Percentiles rank a stretch among this genome's conserved stretches.
Conservation (phyloP, 2,888 invertebrate genomes). For the Apamea anceps region DNA sequence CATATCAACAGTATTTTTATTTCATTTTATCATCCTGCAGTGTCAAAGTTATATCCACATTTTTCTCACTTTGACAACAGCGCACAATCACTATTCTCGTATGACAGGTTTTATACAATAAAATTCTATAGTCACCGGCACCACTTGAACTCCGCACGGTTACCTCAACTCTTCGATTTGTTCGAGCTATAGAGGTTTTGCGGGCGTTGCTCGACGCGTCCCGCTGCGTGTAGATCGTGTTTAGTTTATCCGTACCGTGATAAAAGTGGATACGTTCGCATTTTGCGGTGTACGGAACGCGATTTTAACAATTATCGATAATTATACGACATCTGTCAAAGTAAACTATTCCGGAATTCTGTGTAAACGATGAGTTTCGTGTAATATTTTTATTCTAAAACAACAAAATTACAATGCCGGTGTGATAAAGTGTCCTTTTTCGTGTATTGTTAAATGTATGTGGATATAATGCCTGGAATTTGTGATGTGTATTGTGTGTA, state of each 20-base stretch:
- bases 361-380: conserved; percentile 75
- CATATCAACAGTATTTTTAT: neutral
- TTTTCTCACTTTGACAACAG: conserved; percentile 46
- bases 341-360: conserved; percentile 74
- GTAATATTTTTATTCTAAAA: conserved; percentile 72
- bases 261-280: conserved; percentile 80
- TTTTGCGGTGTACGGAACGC: conserved; percentile 76
- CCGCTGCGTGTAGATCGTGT: conserved; percentile 66
- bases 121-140: conserved; percentile 44
- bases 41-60: conserved; percentile 22
- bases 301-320: conserved; percentile 74
- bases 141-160: conserved; percentile 13
- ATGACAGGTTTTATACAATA: conserved; percentile 58
- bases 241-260: conserved; percentile 83
- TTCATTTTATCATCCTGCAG: neutral
- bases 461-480: conserved; percentile 84
- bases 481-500: conserved; percentile 84
- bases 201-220: conserved; percentile 75
- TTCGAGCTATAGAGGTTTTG: conserved; percentile 61
- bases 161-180: conserved; percentile 46
- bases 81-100: conserved; percentile 55
- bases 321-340: conserved; percentile 85
- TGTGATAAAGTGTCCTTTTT: conserved; percentile 76
- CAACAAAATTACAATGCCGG: conserved; percentile 67
- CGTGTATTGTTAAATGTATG: conserved; percentile 76